These are phyloP conservation scores for Tetragnatha montana DNA, from an alignment of 2,888 invertebrate species.

Conservation along the genomic window DNA sequence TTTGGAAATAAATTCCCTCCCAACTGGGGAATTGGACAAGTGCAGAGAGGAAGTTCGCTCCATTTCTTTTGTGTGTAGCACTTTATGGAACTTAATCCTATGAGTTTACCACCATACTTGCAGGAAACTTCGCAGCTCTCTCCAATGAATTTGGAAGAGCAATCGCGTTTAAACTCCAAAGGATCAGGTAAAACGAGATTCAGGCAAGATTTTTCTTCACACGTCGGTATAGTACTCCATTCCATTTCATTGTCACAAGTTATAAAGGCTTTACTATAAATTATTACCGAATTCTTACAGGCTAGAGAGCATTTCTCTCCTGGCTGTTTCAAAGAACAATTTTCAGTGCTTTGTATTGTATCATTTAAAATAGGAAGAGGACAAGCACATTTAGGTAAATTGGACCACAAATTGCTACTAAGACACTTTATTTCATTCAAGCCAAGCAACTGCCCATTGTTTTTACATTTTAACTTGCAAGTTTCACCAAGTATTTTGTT, in stretches of 20 bases:
- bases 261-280: background rate
- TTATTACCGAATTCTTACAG: background rate
- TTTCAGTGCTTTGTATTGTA: background rate
- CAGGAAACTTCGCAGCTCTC: slow-evolving; percentile 22
- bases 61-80: background rate
- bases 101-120: background rate
- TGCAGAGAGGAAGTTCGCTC: background rate
- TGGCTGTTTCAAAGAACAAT: background rate
- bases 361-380: background rate
- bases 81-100: background rate
- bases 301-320: background rate
- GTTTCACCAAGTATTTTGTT: background rate
- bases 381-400: slow-evolving; percentile 19
- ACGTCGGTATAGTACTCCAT: background rate
- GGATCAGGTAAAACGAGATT: background rate
- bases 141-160: slow-evolving; percentile 16
- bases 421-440: background rate
- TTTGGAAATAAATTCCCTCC: background rate
- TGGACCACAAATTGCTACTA: background rate
- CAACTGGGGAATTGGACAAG: background rate
- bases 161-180: background rate
- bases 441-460: background rate
- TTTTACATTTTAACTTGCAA: background rate
- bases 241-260: background rate
- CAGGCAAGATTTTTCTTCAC: background rate